Percentiles rank a stretch among this genome's conserved stretches.
Conservation (phyloP, 2,113 vertebrate genomes). For the Eudyptes chrysolophus region DNA sequence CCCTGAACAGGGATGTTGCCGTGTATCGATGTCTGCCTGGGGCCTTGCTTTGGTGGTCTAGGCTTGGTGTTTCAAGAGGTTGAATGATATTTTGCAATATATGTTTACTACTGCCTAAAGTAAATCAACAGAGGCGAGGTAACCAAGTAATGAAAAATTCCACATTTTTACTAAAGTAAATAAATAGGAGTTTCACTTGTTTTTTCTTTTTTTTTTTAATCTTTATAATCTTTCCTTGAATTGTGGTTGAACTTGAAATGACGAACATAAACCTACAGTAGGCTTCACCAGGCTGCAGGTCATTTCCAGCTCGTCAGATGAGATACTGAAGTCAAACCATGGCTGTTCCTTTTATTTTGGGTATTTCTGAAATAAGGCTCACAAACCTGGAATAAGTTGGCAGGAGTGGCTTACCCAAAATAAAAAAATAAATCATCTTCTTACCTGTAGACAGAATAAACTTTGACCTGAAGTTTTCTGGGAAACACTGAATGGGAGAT, state of each 20-base stretch:
- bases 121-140: neutral
- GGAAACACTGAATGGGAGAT: accelerated
- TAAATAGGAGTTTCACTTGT: neutral
- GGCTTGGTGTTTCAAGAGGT: accelerated
- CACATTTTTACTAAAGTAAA: neutral
- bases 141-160: neutral
- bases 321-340: neutral
- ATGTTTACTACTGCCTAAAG: neutral
- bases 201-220: neutral
- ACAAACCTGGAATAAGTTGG: neutral
- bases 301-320: neutral
- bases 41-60: neutral
- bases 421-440: neutral
- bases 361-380: neutral
- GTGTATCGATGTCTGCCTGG: accelerated
- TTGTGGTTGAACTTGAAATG: neutral
- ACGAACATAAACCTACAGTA: neutral
- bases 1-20: accelerated
- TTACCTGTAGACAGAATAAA: neutral
- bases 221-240: neutral
- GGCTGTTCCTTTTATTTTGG: neutral
- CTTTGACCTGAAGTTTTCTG: neutral
- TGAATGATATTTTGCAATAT: neutral
- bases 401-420: neutral
- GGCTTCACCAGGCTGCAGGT: neutral